Conservation (phyloP, 2,113 vertebrate genomes). For the Limanda limanda region DNA sequence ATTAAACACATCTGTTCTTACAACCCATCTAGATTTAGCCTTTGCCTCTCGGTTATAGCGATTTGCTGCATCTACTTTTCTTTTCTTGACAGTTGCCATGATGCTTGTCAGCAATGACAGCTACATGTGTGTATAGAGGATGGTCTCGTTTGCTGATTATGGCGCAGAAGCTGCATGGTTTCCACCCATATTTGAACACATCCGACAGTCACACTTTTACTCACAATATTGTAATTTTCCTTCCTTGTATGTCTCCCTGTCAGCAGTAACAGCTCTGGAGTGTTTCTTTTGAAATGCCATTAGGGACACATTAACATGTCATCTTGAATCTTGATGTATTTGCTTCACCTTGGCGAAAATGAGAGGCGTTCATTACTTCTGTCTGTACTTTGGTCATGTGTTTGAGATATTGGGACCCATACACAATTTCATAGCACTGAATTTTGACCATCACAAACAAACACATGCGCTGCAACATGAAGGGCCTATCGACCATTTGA, state of each 20-base stretch:
- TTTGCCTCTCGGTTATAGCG: too few relatives aligned
- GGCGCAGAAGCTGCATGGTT: too few relatives aligned
- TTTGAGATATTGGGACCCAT: neutral
- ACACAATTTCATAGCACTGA: too few relatives aligned
- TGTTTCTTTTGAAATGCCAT: constrained; percentile 3
- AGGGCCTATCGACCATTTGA: constrained; percentile 50
- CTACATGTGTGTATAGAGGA: too few relatives aligned
- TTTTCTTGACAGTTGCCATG: too few relatives aligned
- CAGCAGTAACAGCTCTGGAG: neutral
- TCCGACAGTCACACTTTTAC: neutral
- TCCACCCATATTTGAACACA: too few relatives aligned
- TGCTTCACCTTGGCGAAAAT: constrained; percentile 3
- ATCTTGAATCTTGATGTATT: constrained; percentile 13
- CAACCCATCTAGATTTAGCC: too few relatives aligned
- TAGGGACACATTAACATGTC: neutral
- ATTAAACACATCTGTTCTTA: too few relatives aligned
- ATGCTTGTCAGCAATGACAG: too few relatives aligned
- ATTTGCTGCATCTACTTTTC: too few relatives aligned
- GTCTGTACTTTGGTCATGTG: constrained; percentile 6
- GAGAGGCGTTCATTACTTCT: neutral
- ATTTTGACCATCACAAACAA: neutral
- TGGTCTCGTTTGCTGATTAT: too few relatives aligned
- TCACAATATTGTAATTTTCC: neutral
- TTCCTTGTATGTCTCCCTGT: neutral
- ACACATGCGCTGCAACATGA: constrained; percentile 44